phyloP scores from a whole-genome alignment of 2,888 invertebrate species.

The Nineta flava region DNA sequence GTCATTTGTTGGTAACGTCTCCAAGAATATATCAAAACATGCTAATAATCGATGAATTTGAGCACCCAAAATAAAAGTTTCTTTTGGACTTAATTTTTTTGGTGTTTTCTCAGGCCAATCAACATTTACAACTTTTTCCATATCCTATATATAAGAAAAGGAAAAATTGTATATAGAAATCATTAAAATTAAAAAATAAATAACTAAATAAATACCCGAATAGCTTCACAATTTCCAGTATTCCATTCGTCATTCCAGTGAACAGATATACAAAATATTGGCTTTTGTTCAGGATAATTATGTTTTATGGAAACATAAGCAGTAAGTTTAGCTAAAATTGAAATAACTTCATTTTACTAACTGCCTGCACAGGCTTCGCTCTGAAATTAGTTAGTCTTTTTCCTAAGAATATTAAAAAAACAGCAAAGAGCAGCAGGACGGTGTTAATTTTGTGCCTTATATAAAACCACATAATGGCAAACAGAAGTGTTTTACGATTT shows the following conservation, averaged over 20 bases:
- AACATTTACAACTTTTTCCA: conserved; percentile 37
- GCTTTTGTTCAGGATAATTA: conserved; percentile 64
- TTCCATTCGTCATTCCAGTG: conserved; percentile 54
- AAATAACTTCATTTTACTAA: too few species aligned
- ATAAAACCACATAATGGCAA: too few species aligned
- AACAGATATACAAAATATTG: conserved; percentile 60
- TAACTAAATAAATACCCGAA: conserved; percentile 34
- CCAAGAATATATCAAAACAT: conserved; percentile 74
- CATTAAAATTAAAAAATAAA: conserved; percentile 3
- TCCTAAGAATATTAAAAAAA: too few species aligned
- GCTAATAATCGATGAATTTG: conserved; percentile 67
- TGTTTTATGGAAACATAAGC: conserved; percentile 65
- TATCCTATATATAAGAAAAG: conserved; percentile 24
- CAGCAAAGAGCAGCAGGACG: too few species aligned
- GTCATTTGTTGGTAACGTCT: conserved; percentile 54
- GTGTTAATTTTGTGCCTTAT: too few species aligned
- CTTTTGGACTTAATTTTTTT: conserved; percentile 19
- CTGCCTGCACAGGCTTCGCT: too few species aligned
- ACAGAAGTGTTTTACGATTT: too few species aligned
- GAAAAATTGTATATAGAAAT: conserved; percentile 1
- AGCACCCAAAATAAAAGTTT: conserved; percentile 44
- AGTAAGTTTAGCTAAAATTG: conserved; percentile 48
- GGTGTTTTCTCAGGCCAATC: conserved; percentile 31
- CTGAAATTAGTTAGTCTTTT: too few species aligned
- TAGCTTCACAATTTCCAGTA: conserved; percentile 48